Base-by-base conservation (phyloP, 2,888 invertebrate species). In the Plebejus argus region DNA sequence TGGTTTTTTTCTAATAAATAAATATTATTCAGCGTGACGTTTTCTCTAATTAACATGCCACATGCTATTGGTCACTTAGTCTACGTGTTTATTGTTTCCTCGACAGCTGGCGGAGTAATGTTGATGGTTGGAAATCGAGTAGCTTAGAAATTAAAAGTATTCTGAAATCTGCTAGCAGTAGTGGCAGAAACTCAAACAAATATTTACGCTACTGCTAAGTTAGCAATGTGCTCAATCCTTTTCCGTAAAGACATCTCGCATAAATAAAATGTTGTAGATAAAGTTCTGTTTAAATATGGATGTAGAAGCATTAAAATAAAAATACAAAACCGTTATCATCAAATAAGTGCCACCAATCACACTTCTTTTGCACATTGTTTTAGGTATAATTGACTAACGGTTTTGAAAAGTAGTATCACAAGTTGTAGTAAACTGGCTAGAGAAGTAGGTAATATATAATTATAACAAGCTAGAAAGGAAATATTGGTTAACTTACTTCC, bases 1-100 rank as follows among this genome's bases (percentile, higher is more conserved):
- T 20, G 78, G 76, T 80, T 81, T 81, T 83, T 76, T 80, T 82
- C 76, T 80, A 76, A 77, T 20, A 72, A 70, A 76, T 45, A 70
- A 35, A 75, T 79, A 74, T 75, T 66, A 76, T 71, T 76, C 58
- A 35, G 76, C 72, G 76, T 61, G 58, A 61, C 76, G 71, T 71
- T 77, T 77, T 77, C 77, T 77, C 77, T 72, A 49, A 70, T 77
- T 77, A 71, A 56, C 72, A 72, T 72, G 71, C 71, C 53, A 70
- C 58, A 28, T 58, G 39, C 33, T 35, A 33, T 53, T 70, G 35
- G 70, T 49, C 28, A 66, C 66, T 49, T 61, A 53, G 12, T 53
- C 53, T 28, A 28, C 72, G 74, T 49, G n/a, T 39, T 35, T 39
- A 20, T 72, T 5, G 72, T 53, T 39, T 53, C 28, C 49, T 49